Conservation (phyloP, 2,797 vertebrate species). For the Acrossocheilus wenchowensis region DNA sequence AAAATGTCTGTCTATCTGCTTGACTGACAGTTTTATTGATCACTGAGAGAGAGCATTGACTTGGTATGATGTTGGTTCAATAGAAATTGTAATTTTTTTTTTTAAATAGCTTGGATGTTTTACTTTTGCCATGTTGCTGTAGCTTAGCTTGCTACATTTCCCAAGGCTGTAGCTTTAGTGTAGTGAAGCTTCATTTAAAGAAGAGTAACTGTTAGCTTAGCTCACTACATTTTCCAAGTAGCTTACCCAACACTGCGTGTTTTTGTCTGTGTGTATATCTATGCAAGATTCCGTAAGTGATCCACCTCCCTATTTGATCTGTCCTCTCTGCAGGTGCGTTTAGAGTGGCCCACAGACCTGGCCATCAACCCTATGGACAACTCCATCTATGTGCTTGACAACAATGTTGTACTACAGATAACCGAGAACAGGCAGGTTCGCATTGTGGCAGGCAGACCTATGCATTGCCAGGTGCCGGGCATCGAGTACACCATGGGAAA, state of each 20-base stretch:
- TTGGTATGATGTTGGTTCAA: too few relatives aligned
- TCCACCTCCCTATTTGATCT: slow-evolving; percentile 26
- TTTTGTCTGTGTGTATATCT: slow-evolving; percentile 30
- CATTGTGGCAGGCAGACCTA: slow-evolving; percentile 93
- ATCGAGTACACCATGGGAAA: slow-evolving; percentile 92
- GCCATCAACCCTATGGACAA: slow-evolving; percentile 99
- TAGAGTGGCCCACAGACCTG: slow-evolving; percentile 97
- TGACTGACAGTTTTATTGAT: too few relatives aligned
- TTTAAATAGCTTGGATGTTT: too few relatives aligned
- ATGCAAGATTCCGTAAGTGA: slow-evolving; percentile 25
- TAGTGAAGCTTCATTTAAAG: too few relatives aligned
- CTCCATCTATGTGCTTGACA: slow-evolving; percentile 97
- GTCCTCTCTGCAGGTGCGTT: slow-evolving; percentile 82
- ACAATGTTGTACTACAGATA: slow-evolving; percentile 97
- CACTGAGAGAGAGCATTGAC: too few relatives aligned
- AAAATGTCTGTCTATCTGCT: too few relatives aligned
- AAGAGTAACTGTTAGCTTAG: too few relatives aligned
- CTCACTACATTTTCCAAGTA: too few relatives aligned
- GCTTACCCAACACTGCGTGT: not conserved
- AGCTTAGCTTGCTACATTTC: too few relatives aligned
- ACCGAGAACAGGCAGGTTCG: slow-evolving; percentile 95
- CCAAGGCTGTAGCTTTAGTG: too few relatives aligned
- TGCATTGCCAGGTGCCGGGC: slow-evolving; percentile 97
- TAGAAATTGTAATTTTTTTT: too few relatives aligned
- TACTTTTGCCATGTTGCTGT: too few relatives aligned